Evolutionary conservation across 1,140 invertebrate species (phyloP), one percentile per base, ranked within the genome.

Genomic region (Cataglyphis hispanica): DNA sequence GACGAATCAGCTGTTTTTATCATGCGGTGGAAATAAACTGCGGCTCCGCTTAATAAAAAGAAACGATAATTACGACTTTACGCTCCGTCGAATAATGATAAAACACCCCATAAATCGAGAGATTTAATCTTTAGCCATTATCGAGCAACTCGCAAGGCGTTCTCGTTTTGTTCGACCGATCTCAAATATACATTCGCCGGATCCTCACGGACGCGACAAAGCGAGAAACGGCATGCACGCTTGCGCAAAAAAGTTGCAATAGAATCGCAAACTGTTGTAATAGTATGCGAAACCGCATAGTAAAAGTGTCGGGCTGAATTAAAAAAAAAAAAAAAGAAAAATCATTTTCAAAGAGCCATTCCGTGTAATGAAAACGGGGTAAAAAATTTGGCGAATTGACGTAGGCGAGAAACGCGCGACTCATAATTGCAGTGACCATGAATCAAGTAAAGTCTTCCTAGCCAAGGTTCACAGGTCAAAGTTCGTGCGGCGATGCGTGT

Each of bases 361-460:
- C 34, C 10, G 40, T 40, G 10, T 16, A 19, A 84, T 11, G 25
- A n/a, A 58, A 31, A 58, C 25, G 16, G 7, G 0, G 11, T 1
- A 81, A 72, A 50, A 31, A 34, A 16, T 43, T 81, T 53, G 2
- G 2, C n/a, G n/a, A 22, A n/a, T 58, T 16, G 66, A 53, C 25
- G 31, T 16, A n/a, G 5, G 56, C 13, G 31, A 31, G 61, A 50
- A 37, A 40, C 22, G 22, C 46, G 77, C 64, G 64, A 34, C 10
- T 37, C 13, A 53, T 88, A 90, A 88, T 86, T 74, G 86, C 66
- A 76, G 72, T 76, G 88, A 86, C 91, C 91, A 70, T 92, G 92
- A 92, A 92, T 80, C 27, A 86, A 84, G 83, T 72, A 80, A 84
- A 66, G 85, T 90, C 84, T 86, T 76, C 86, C 87, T 89, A 86